These are phyloP conservation scores for Zaprionus camerounensis DNA, from an alignment of 1,140 invertebrate genomes.

Conservation along the genomic window DNA sequence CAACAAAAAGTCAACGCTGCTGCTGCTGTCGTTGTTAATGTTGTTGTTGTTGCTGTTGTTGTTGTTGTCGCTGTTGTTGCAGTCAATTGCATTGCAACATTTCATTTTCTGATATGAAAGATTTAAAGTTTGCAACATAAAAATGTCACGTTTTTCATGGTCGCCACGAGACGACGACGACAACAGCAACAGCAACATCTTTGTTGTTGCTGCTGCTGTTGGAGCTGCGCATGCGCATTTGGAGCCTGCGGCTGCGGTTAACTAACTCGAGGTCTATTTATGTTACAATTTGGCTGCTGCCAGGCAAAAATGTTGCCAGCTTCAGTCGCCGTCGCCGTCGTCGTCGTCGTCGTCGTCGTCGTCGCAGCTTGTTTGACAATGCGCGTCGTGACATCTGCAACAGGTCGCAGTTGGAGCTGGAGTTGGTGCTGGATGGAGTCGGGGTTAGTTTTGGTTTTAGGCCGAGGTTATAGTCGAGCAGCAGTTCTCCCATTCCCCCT, in stretches of 20 bases:
- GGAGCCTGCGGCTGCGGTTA: slow-evolving; percentile 47
- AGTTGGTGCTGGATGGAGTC: background rate
- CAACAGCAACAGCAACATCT: slow-evolving; percentile 30
- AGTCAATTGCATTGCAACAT: slow-evolving; percentile 82
- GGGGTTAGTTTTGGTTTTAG: slow-evolving; percentile 12
- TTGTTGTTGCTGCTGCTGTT: slow-evolving; percentile 32
- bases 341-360: slow-evolving; percentile 43
- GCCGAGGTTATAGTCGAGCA: slow-evolving; percentile 14
- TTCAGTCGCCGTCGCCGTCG: slow-evolving; percentile 45
- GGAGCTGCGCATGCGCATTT: slow-evolving; percentile 49
- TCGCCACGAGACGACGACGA: slow-evolving; percentile 70
- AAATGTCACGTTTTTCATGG: slow-evolving; percentile 84
- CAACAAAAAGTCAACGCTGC: slow-evolving; percentile 61
- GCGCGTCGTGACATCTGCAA: slow-evolving; percentile 83
- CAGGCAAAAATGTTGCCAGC: slow-evolving; percentile 77
- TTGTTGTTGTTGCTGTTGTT: slow-evolving; percentile 39
- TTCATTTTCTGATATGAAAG: slow-evolving; percentile 84
- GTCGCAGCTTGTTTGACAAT: slow-evolving; percentile 78
- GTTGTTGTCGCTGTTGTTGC: slow-evolving; percentile 63
- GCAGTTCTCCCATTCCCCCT: background rate
- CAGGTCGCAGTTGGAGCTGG: slow-evolving; percentile 48
- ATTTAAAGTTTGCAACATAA: slow-evolving; percentile 84
- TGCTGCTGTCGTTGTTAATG: slow-evolving; percentile 42
- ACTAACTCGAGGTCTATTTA: slow-evolving; percentile 80
- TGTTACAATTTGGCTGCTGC: slow-evolving; percentile 81